Conservation (phyloP, 2,113 vertebrate species). For the Pterocles gutturalis region DNA sequence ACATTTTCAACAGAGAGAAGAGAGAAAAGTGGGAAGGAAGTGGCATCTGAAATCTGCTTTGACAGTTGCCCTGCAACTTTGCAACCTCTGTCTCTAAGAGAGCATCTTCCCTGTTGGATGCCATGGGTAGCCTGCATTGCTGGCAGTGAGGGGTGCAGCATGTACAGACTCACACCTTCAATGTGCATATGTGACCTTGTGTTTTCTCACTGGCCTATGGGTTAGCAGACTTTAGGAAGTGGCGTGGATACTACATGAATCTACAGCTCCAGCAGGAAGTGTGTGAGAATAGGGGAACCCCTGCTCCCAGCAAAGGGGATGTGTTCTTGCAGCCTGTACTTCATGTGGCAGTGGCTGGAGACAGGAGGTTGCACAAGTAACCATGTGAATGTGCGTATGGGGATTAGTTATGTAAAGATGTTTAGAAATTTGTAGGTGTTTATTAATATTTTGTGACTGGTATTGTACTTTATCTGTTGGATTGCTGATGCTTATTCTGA, state of each 20-base stretch:
- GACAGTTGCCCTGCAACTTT: background rate
- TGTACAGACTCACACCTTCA: background rate
- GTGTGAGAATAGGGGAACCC: background rate
- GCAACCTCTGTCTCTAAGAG: background rate
- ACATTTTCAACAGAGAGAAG: background rate
- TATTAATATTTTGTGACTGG: background rate
- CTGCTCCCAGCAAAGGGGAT: background rate
- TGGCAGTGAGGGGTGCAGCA: background rate
- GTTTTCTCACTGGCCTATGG: background rate
- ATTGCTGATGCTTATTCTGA: background rate
- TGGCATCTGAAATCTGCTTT: rapidly evolving
- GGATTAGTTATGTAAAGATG: rapidly evolving
- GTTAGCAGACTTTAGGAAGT: background rate
- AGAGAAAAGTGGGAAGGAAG: background rate
- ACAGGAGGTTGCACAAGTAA: background rate
- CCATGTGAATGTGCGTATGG: background rate
- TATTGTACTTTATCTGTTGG: background rate
- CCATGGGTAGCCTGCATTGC: rapidly evolving
- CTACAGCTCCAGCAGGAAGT: background rate
- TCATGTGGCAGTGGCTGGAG: background rate
- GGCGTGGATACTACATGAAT: rapidly evolving
- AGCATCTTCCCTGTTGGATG: background rate
- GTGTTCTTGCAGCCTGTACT: background rate
- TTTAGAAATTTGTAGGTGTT: background rate
- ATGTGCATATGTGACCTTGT: rapidly evolving